These are phyloP conservation scores for Bombycilla garrulus DNA, from an alignment of 2,113 vertebrate genomes.

Conservation along the genomic window DNA sequence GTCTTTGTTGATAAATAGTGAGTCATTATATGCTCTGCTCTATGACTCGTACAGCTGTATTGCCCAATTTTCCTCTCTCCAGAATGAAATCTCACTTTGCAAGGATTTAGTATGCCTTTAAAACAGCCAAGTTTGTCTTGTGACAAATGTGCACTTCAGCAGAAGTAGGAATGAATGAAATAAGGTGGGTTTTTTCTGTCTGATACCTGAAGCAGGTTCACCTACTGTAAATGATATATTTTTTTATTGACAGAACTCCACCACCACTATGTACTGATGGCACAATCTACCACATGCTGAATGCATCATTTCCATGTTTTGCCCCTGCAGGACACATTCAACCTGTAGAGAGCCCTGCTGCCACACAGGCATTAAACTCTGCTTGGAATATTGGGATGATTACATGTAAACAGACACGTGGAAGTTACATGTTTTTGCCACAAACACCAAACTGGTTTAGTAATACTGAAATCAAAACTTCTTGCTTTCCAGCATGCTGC, in stretches of 20 bases:
- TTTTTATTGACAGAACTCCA: not conserved
- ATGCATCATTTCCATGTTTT: not conserved
- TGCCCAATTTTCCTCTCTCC: not conserved
- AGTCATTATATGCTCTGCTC: slow-evolving; percentile 14
- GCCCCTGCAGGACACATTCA: not conserved
- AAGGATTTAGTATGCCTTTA: not conserved
- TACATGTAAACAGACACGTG: not conserved
- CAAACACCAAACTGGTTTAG: not conserved
- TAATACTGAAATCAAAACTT: not conserved
- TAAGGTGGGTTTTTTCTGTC: not conserved
- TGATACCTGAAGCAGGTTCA: not conserved
- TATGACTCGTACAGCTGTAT: slow-evolving; percentile 21
- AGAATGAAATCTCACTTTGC: not conserved
- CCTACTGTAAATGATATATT: not conserved
- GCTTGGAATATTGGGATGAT: not conserved
- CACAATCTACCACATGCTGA: not conserved
- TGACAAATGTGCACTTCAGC: not conserved
- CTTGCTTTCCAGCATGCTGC: not conserved
- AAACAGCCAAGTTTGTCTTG: not conserved
- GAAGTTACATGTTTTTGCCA: not conserved
- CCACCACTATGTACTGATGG: not conserved
- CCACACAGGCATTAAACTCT: not conserved
- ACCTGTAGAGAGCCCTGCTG: not conserved
- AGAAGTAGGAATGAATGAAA: not conserved
- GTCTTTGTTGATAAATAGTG: slow-evolving; percentile 65